These are phyloP conservation scores for Amphibalanus amphitrite DNA, from an alignment of 1,140 invertebrate species.

Conservation along the genomic window DNA sequence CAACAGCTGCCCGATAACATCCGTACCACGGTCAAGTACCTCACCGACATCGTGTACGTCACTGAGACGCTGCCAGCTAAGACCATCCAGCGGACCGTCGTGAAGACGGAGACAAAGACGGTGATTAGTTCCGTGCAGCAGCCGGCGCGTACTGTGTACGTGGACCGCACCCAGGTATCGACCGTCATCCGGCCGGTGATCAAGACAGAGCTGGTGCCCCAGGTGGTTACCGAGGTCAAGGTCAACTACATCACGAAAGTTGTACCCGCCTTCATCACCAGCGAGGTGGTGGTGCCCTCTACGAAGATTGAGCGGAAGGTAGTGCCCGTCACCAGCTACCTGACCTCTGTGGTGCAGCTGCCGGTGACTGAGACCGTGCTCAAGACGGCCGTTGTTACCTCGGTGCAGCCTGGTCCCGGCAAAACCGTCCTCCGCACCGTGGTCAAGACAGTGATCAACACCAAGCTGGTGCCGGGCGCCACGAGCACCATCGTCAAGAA, in stretches of 20 bases:
- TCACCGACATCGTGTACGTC: slow-evolving; percentile 13
- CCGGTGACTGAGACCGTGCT: slow-evolving; percentile 6
- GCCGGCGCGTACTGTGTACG: slow-evolving; percentile 10
- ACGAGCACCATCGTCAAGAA: slow-evolving; percentile 5
- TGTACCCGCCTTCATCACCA: too few species aligned
- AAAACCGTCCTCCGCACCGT: slow-evolving; percentile 1
- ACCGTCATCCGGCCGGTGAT: slow-evolving; percentile 12
- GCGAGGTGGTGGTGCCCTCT: too few species aligned
- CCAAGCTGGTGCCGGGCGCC: slow-evolving; percentile 10
- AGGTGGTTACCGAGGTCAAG: slow-evolving; percentile 11
- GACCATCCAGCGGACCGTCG: slow-evolving; percentile 9
- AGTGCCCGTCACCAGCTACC: slow-evolving; percentile 8
- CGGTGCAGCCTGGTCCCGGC: slow-evolving; percentile 11
- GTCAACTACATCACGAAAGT: too few species aligned
- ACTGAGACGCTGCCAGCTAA: slow-evolving; percentile 10
- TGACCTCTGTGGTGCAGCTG: slow-evolving; percentile 6
- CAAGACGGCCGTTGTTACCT: slow-evolving; percentile 8
- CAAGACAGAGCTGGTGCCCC: slow-evolving; percentile 11
- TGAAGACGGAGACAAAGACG: slow-evolving; percentile 10
- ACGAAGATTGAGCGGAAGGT: background rate
- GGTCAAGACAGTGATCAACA: slow-evolving; percentile 7
- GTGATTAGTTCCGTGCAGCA: slow-evolving; percentile 11
- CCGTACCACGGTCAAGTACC: slow-evolving; percentile 8
- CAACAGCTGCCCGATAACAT: slow-evolving; percentile 6
- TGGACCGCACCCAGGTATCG: slow-evolving; percentile 10